A percentile compares a stretch with the other conserved stretches of the same genome.
phyloP scores from a whole-genome alignment of 2,113 vertebrate species.

The Platycercus adscitus region DNA sequence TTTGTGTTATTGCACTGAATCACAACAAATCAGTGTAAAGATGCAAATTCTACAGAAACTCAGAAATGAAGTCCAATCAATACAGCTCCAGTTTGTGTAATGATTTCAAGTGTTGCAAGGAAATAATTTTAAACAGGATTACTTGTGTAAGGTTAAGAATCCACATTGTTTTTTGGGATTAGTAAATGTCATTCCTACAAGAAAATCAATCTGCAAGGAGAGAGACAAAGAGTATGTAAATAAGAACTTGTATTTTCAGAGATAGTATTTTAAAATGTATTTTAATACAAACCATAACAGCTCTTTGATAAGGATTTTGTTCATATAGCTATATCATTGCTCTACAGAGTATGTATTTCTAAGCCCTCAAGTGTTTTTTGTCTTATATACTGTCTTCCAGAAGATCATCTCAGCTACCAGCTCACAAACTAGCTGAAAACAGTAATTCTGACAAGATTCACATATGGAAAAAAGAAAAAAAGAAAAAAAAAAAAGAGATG shows the following conservation, averaged over 20 bases:
- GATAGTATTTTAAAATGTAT: neutral
- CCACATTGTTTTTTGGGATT: neutral
- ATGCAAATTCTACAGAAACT: neutral
- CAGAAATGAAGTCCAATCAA: neutral
- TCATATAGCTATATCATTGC: rapidly evolving
- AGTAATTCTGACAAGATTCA: neutral
- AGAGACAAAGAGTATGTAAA: neutral
- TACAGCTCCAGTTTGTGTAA: neutral
- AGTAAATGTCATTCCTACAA: neutral
- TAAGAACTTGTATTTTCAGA: neutral
- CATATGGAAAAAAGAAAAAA: neutral
- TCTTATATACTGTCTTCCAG: neutral
- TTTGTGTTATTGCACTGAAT: neutral
- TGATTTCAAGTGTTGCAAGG: neutral
- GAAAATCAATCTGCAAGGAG: neutral
- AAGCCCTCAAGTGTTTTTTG: neutral
- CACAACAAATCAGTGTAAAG: neutral
- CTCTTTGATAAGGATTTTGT: neutral
- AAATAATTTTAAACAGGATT: neutral
- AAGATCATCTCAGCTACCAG: neutral
- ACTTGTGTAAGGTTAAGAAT: neutral
- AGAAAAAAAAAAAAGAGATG: neutral
- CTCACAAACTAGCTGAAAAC: neutral
- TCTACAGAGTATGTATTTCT: neutral
- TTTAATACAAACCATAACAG: neutral